These are phyloP conservation scores for Agonopterix heracliana DNA, from an alignment of 2,888 invertebrate species.

Conservation along the genomic window DNA sequence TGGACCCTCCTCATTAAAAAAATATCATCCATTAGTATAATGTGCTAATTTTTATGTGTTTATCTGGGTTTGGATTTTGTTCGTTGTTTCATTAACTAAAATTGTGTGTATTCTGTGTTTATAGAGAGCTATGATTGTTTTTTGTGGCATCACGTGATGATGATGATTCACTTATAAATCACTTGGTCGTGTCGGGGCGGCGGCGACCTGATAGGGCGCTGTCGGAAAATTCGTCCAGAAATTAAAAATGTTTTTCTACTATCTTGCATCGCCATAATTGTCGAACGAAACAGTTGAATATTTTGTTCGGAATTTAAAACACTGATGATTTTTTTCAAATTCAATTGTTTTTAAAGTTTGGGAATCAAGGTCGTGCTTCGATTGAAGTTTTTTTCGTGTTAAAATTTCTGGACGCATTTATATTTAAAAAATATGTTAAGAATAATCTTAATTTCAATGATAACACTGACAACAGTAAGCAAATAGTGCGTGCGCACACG, in stretches of 20 bases:
- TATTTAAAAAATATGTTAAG: constrained; percentile 19
- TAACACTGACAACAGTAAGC: constrained; percentile 62
- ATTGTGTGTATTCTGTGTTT: constrained; percentile 74
- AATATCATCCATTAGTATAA: constrained; percentile 66
- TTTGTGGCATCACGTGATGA: constrained; percentile 38
- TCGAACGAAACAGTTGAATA: background rate
- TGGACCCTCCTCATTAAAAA: constrained; percentile 53
- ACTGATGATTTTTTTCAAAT: no score
- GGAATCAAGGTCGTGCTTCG: background rate
- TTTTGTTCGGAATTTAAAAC: no score
- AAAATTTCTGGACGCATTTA: constrained; percentile 16
- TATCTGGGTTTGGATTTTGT: constrained; percentile 74
- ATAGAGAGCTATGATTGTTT: constrained; percentile 67
- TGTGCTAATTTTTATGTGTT: constrained; percentile 72
- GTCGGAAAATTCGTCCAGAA: constrained; percentile 3
- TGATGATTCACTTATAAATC: constrained; percentile 12
- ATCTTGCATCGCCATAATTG: background rate
- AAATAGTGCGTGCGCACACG: constrained; percentile 56
- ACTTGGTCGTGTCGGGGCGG: constrained; percentile 6
- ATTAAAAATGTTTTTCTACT: background rate
- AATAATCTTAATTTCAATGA: constrained; percentile 15
- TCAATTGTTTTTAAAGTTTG: no score
- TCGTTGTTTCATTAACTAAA: constrained; percentile 74
- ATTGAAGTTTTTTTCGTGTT: background rate
- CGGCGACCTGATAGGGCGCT: constrained; percentile 4